Percentiles rank a stretch among this genome's conserved stretches.
Conservation (phyloP, 2,888 invertebrate species). For the Chorisops tibialis region DNA sequence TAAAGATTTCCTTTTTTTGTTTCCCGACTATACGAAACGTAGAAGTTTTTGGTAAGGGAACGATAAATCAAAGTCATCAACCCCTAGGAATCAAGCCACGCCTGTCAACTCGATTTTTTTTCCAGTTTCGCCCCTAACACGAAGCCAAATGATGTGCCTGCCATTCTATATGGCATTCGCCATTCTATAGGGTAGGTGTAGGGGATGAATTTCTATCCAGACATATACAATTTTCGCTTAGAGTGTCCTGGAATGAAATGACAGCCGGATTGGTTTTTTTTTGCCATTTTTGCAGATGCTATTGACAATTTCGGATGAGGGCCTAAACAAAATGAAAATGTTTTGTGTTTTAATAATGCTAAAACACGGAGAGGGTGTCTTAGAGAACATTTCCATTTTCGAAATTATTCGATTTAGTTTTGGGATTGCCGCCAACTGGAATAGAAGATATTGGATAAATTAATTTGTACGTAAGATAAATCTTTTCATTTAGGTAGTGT, state of each 20-base stretch:
- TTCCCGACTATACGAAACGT: background rate
- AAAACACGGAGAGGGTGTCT: no score
- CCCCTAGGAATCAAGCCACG: conserved; percentile 31
- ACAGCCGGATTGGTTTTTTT: no score
- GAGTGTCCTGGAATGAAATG: background rate
- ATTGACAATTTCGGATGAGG: conserved; percentile 5
- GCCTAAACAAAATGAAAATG: no score
- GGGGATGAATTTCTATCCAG: background rate
- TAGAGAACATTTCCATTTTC: no score
- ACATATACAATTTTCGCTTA: background rate
- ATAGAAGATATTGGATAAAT: no score
- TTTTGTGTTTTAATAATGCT: no score
- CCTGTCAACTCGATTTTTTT: conserved; percentile 26
- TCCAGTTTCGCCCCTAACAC: conserved; percentile 10
- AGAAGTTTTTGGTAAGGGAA: conserved; percentile 25
- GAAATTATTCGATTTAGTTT: no score
- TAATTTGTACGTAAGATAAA: no score
- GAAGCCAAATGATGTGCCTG: conserved; percentile 17
- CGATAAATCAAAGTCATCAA: conserved; percentile 34
- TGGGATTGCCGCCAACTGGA: no score
- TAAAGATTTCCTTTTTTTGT: conserved; percentile 19
- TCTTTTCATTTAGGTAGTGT: no score
- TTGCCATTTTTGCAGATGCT: conserved; percentile 12
- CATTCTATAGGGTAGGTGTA: background rate
- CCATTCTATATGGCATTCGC: background rate